phyloP scores from a whole-genome alignment of 2,797 vertebrate species.

The Catostomus latipinnis region DNA sequence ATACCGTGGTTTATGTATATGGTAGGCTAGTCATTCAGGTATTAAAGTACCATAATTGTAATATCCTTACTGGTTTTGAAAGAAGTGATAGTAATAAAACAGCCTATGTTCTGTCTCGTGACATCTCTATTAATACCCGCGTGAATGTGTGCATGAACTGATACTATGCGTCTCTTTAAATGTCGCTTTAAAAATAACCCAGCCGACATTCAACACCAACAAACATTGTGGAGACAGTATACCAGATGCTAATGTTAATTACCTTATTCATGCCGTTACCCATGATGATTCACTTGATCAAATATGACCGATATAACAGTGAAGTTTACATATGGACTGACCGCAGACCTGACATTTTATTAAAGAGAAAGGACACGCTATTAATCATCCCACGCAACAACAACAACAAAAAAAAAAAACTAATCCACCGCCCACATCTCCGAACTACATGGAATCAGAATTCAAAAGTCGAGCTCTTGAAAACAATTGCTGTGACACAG shows the following conservation, averaged over 20 bases:
- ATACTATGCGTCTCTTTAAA: not conserved
- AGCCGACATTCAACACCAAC: not conserved
- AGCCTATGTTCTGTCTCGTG: no score
- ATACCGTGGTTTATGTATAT: no score
- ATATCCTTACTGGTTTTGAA: no score
- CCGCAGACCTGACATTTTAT: not conserved
- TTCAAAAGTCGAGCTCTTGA: not conserved
- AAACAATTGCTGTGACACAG: conserved; percentile 5
- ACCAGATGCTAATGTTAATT: conserved; percentile 45
- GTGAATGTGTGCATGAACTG: no score
- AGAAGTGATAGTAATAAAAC: no score
- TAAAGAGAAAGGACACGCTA: not conserved
- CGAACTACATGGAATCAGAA: not conserved
- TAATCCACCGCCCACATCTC: no score
- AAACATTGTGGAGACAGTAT: not conserved
- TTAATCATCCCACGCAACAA: no score
- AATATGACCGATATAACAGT: conserved; percentile 13
- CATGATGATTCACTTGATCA: conserved; percentile 71
- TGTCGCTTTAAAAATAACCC: conserved; percentile 1
- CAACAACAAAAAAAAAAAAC: no score
- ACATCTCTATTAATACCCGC: no score
- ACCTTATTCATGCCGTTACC: conserved; percentile 94
- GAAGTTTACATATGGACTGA: conserved; percentile 31
- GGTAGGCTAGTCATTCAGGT: no score
- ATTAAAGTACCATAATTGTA: no score